phyloP scores from a whole-genome alignment of 2,797 vertebrate species.

The Cirrhinus molitorella region DNA sequence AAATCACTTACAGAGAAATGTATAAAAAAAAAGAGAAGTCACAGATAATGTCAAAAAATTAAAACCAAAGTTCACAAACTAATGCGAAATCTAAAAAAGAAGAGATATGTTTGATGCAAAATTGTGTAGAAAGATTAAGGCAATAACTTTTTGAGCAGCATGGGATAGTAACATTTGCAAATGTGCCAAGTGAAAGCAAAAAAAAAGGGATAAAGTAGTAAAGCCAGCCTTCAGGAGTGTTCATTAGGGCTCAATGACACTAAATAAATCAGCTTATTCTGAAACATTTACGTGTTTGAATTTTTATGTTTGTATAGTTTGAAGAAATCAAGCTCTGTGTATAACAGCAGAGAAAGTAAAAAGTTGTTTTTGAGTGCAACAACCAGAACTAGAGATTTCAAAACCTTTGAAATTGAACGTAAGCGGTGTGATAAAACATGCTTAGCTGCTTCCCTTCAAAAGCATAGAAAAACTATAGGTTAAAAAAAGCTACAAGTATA shows the following conservation, averaged over 20 bases:
- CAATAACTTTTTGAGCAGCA: constrained; percentile 39
- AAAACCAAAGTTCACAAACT: constrained; percentile 30
- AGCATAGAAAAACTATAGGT: constrained; percentile 33
- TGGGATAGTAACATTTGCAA: not conserved
- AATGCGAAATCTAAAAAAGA: constrained; percentile 5
- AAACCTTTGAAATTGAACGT: constrained; percentile 24
- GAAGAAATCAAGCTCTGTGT: not conserved
- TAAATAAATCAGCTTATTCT: not conserved
- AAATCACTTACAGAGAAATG: constrained; percentile 10
- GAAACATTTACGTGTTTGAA: not conserved
- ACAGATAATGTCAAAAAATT: constrained; percentile 1
- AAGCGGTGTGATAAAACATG: constrained; percentile 1
- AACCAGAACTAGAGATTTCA: not conserved
- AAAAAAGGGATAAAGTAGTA: not conserved
- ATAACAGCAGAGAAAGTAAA: constrained; percentile 32
- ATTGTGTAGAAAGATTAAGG: constrained; percentile 37
- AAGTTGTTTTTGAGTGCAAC: not conserved
- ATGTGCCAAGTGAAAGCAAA: not conserved
- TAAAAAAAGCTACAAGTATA: constrained; percentile 60
- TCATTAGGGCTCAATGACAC: not conserved
- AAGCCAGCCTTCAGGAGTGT: constrained; percentile 4
- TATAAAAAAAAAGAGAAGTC: constrained; percentile 12
- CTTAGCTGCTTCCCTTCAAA: constrained; percentile 16
- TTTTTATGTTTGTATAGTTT: not conserved
- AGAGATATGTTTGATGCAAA: not conserved